A percentile compares a stretch with the other conserved stretches of the same genome.
These are phyloP conservation scores for Laticauda colubrina DNA, from an alignment of 2,113 vertebrate genomes.

Conservation along the genomic window DNA sequence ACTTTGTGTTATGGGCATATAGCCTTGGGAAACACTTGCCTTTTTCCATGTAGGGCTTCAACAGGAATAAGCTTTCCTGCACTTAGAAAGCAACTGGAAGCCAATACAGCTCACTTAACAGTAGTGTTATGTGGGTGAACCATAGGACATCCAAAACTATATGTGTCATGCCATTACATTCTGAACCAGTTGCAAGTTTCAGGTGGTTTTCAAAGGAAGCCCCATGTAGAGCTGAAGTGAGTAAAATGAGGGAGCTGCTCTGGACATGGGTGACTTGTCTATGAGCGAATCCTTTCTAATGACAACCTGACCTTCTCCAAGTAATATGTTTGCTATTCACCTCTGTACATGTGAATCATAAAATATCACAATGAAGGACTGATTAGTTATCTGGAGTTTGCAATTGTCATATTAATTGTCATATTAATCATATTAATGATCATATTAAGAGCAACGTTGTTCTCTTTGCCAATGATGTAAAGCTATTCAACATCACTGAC, in stretches of 20 bases:
- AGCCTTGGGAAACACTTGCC: background rate
- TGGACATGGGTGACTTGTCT: background rate
- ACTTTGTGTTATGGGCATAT: background rate
- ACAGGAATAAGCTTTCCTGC: background rate
- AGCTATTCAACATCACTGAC: too few species aligned
- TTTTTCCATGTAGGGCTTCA: background rate
- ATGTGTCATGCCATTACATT: background rate
- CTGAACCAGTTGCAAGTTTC: background rate
- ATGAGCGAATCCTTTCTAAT: background rate
- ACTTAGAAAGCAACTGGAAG: background rate
- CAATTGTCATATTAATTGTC: too few species aligned
- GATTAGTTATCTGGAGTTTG: background rate
- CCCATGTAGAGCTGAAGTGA: too few species aligned
- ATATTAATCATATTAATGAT: too few species aligned
- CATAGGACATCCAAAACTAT: background rate
- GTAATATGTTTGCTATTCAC: background rate
- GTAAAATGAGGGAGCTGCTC: too few species aligned
- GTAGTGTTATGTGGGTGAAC: background rate
- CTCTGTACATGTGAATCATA: background rate
- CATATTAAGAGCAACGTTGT: too few species aligned
- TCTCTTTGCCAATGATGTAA: too few species aligned
- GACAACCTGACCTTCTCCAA: background rate
- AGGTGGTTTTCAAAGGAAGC: background rate
- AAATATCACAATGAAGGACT: background rate
- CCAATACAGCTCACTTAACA: background rate